Evolutionary conservation across 1,140 invertebrate genomes (phyloP).

Genomic region (Tetramorium alpestre): DNA sequence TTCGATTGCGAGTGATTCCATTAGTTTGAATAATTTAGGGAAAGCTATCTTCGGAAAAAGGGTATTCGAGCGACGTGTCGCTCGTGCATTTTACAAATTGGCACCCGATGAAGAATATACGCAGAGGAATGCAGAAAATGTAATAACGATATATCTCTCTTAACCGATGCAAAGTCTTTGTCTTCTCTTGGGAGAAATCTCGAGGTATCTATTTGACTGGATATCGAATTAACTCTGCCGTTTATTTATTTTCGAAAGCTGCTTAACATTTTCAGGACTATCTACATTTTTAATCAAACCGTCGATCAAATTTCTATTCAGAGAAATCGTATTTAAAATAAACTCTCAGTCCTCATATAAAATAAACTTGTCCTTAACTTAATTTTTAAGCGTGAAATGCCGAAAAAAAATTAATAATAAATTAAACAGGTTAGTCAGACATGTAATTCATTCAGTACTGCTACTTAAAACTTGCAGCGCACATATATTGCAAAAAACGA

Average conservation of each 20-base stretch:
- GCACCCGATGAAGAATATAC: neutral
- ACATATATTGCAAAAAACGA: neutral
- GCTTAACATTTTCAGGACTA: neutral
- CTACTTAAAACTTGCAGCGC: neutral
- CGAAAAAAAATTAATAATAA: neutral
- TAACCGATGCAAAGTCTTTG: neutral
- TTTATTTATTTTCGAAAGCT: neutral
- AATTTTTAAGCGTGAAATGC: neutral
- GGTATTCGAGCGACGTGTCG: neutral
- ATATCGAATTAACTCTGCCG: neutral
- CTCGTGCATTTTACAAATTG: conserved; percentile 46
- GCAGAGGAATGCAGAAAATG: neutral
- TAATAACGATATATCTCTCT: neutral
- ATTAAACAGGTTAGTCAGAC: neutral
- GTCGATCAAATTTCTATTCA: neutral
- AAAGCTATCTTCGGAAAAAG: neutral
- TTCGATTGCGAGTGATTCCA: conserved; percentile 50
- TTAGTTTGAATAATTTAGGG: conserved; percentile 52
- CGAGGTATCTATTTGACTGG: neutral
- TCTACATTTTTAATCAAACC: neutral
- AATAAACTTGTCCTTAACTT: neutral
- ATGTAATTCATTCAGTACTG: neutral
- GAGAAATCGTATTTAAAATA: neutral
- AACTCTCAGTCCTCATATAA: neutral
- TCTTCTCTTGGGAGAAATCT: neutral